Base-by-base conservation (phyloP, 2,888 invertebrate genomes). In the Leptothorax acervorum region DNA sequence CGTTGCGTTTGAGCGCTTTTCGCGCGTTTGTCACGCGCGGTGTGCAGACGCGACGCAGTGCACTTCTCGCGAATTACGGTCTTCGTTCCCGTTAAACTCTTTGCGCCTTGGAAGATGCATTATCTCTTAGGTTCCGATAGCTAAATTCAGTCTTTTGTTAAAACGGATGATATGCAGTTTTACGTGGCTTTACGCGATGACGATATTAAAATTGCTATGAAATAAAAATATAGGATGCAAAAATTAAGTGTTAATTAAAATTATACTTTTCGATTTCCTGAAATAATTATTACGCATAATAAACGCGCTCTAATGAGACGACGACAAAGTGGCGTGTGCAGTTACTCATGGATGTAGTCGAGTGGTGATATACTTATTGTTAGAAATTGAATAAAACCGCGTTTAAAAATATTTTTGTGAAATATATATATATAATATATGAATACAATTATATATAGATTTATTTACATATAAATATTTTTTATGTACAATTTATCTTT, bases 41-140 rank as follows among this genome's bases (percentile, higher is more conserved):
- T 8, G 45, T 66, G 45, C 15, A 66, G 51, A 28, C 55, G 42
- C 28, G 78, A 62, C 48, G 48, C 68, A 23, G 31, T 45, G 78
- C 78, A 70, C 57, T 78, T 23, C 35, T 78, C 45, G 57, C 70
- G 65, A 70, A 78, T 78, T 78, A 70, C 35, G 12, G 0, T 31
- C n/a, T 31, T 15, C 55, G 45, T 68, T 55, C 42, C 55, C 42
- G 9, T 78, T 60, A 35, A 45, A 2, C 31, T 31, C 23, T 23
- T 70, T 18, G 51, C 9, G 39, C 9, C 55, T 31, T 12, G 60
- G 31, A 42, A 65, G 51, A 53, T 42, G 66, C 35, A 45, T 18
- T 2, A 15, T 9, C 8, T 51, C n/a, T 35, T n/a, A 15, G 23
- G 3, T n/a, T 2, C 31, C n/a, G 5, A 62, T 35, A 75, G 18